These are phyloP conservation scores for Acanthiza pusilla DNA, from an alignment of 2,797 vertebrate genomes.

Conservation along the genomic window DNA sequence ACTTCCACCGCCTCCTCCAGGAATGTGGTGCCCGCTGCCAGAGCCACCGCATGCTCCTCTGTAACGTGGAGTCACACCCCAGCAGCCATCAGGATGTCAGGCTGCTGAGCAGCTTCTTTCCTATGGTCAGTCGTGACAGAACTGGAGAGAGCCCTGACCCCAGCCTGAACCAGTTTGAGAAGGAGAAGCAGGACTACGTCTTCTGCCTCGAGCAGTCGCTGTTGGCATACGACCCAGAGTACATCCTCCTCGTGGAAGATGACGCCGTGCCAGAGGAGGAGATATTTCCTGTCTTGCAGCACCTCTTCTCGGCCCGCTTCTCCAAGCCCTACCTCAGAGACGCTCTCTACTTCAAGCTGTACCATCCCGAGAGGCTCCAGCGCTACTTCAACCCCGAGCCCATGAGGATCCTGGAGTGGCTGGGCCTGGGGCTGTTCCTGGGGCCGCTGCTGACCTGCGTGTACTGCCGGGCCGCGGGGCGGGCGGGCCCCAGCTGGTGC, in stretches of 20 bases:
- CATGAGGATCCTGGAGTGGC: slow-evolving; percentile 91
- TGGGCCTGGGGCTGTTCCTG: slow-evolving; percentile 84
- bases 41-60: slow-evolving; percentile 79
- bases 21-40: slow-evolving; percentile 76
- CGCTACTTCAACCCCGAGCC: slow-evolving; percentile 92
- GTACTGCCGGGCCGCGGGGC: slow-evolving; percentile 28
- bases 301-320: slow-evolving; percentile 80
- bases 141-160: slow-evolving; percentile 50
- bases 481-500: slow-evolving; percentile 69
- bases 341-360: slow-evolving; percentile 89
- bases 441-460: slow-evolving; percentile 73
- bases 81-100: slow-evolving; percentile 78
- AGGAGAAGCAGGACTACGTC: slow-evolving; percentile 90
- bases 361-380: slow-evolving; percentile 93
- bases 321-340: slow-evolving; percentile 71
- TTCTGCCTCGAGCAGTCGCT: slow-evolving; percentile 86
- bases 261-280: slow-evolving; percentile 82
- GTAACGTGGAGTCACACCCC: slow-evolving; percentile 83
- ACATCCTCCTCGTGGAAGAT: slow-evolving; percentile 88
- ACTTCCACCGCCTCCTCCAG: slow-evolving; percentile 75
- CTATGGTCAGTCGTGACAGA: slow-evolving; percentile 62
- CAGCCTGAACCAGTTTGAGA: slow-evolving; percentile 84
- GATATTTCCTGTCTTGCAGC: slow-evolving; percentile 81
- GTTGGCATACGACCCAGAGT: slow-evolving; percentile 73
- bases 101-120: slow-evolving; percentile 81